Evolutionary conservation across 2,888 invertebrate species (phyloP), one percentile per base, ranked within the genome.

Genomic region (Entomobrya multifasciata): DNA sequence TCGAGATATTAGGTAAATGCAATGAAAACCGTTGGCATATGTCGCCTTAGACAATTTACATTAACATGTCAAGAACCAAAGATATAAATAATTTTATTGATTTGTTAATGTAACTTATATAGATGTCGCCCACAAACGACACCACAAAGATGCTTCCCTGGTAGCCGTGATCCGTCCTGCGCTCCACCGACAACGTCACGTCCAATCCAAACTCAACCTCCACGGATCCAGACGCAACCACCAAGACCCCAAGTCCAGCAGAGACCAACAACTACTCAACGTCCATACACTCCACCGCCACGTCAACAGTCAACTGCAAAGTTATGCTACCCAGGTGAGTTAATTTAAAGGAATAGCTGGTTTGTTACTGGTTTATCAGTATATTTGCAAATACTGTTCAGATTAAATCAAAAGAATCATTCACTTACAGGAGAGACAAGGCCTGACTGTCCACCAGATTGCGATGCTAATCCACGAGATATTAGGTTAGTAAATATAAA

Each of bases 391-490:
- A n/a, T n/a, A n/a, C n/a, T n/a, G n/a, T n/a, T n/a, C n/a, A n/a
- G n/a, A n/a, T n/a, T n/a, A n/a, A n/a, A n/a, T n/a, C n/a, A n/a
- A n/a, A n/a, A n/a, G n/a, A n/a, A n/a, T n/a, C n/a, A n/a, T n/a
- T n/a, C n/a, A 13, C 20, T 65, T 30, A 11, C 65, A 57, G 76
- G 76, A n/a, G 76, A 76, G 41, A 76, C 76, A n/a, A 55, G 91
- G 13, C 91, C 91, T 2, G 86, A 91, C n/a, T 92, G 91, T 88
- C 90, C 90, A 78, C 82, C 91, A 27, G 87, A 72, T 20, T 91
- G 88, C 89, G 88, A 86, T 44, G 91, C 89, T 0, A 92, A 92
- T 88, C 84, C 92, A 90, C 86, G 92, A 90, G 72, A 91, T 90
- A 89, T 89, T 10, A 72, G 91, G 11, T 91, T 91, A 52, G 8